phyloP scores from a whole-genome alignment of 2,797 vertebrate species.

The Fringilla coelebs region DNA sequence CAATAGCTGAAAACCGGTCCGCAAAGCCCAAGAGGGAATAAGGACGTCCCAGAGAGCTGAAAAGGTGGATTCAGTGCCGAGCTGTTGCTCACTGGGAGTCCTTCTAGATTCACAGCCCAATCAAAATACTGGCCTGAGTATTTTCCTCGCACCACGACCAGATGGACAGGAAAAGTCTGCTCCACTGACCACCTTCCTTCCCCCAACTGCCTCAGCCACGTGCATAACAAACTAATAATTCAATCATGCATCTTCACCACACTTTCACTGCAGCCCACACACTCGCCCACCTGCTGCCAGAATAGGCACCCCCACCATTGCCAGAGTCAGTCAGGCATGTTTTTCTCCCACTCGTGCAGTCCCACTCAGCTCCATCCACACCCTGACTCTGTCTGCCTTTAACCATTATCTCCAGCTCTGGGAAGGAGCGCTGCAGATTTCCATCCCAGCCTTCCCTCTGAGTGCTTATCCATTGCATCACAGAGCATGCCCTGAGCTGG shows the following conservation, averaged over 20 bases:
- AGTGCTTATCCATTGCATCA: neutral
- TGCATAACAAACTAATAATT: constrained; percentile 2
- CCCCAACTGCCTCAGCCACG: neutral
- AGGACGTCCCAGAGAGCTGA: neutral
- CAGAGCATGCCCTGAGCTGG: neutral
- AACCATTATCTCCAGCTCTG: constrained; percentile 18
- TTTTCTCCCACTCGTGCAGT: neutral
- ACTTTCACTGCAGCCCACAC: neutral
- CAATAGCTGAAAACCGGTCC: neutral
- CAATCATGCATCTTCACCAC: constrained; percentile 9
- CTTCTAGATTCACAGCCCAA: neutral
- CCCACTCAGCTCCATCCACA: constrained; percentile 16
- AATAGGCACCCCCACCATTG: constrained; percentile 1
- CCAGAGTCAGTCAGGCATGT: constrained; percentile 5
- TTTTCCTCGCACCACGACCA: neutral
- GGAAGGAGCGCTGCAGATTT: neutral
- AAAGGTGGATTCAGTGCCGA: neutral
- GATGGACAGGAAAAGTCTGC: neutral
- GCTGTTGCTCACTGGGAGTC: neutral
- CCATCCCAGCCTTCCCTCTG: neutral
- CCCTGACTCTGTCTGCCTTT: neutral
- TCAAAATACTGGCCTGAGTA: neutral
- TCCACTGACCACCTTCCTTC: neutral
- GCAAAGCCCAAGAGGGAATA: neutral
- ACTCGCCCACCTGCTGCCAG: constrained; percentile 6